Base-by-base conservation (phyloP, 2,113 vertebrate species). In the Pangasianodon gigas region DNA sequence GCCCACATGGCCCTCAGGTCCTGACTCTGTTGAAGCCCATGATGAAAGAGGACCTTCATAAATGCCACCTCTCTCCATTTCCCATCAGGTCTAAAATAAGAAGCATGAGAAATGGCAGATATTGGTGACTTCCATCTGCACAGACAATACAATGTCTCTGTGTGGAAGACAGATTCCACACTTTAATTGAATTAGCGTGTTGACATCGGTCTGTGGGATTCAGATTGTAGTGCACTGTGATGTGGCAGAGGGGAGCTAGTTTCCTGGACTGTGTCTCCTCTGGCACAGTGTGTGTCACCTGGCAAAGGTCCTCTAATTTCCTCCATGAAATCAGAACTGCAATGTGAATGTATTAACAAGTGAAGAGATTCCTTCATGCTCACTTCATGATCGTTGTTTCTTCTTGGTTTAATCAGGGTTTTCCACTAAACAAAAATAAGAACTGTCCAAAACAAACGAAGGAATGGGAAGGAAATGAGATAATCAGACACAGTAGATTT, bases 131-230 rank as follows among this genome's bases (percentile, higher is more conserved):
- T 90, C 90, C 71, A 92, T 90, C 91, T 85, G 84, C n/a, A 16
- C n/a, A 48, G 86, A 93, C 90, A 90, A 91, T 92, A 80, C 79
- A 82, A 75, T 82, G 90, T 87, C 85, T 82, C 87, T 89, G 88
- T 87, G 91, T 85, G 88, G 87, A 87, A 90, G 86, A 88, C 90
- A 89, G 88, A 21, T 56, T 85, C 80, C 86, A 71, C 24, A 77
- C 84, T 92, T 90, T 93, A 93, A 93, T 92, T 90, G 79, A 92
- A 93, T 93, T 92, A 92, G 87, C 83, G 75, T 91, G 75, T 75
- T 90, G 91, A 88, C 89, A 91, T 84, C 83, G 24, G 90, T 86
- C 84, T 92, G 89, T 87, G 89, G 87, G 93, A 92, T 88, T 88
- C 88, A 84, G 86, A 91, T 67, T 83, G 67, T 89, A 58, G 77